Evolutionary conservation across 2,888 invertebrate genomes (phyloP).

Genomic region (Listrodromus nycthemerus): DNA sequence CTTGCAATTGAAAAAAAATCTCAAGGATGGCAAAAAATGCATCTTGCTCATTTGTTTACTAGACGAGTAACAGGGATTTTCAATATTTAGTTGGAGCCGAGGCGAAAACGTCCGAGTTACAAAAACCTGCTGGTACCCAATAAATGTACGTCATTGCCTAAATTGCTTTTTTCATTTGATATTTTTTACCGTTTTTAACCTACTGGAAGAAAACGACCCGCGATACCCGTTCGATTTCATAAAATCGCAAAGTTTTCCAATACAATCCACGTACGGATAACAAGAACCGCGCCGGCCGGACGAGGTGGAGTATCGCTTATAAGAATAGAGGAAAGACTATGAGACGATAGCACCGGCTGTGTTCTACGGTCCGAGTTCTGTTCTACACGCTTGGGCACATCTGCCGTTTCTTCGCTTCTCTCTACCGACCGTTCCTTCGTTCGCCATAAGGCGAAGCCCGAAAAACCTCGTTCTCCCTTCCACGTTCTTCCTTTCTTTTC

Average conservation of each 20-base stretch:
- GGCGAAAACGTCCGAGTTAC: background rate
- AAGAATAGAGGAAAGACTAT: conserved; percentile 49
- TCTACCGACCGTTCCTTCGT: conserved; percentile 59
- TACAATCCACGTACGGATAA: background rate
- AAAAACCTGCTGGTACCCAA: background rate
- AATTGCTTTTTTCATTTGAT: background rate
- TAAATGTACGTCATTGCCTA: background rate
- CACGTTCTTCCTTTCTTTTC: conserved; percentile 46
- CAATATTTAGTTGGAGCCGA: background rate
- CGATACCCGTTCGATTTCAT: background rate
- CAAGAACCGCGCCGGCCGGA: conserved; percentile 11
- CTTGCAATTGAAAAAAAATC: too few species aligned
- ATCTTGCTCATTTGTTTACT: too few species aligned
- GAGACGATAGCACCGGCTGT: conserved; percentile 54
- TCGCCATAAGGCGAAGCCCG: conserved; percentile 79
- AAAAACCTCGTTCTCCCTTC: conserved; percentile 76
- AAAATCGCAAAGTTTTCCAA: background rate
- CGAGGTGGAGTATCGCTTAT: conserved; percentile 53
- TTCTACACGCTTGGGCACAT: conserved; percentile 69
- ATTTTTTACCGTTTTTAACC: background rate
- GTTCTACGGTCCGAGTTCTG: conserved; percentile 43
- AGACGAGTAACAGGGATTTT: background rate
- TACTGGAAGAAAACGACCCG: background rate
- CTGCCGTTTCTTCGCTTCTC: conserved; percentile 71
- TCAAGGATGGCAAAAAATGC: too few species aligned